Evolutionary conservation across 2,797 vertebrate species (phyloP), one percentile per base, ranked within the genome.

Genomic region (Gastrophryne carolinensis): DNA sequence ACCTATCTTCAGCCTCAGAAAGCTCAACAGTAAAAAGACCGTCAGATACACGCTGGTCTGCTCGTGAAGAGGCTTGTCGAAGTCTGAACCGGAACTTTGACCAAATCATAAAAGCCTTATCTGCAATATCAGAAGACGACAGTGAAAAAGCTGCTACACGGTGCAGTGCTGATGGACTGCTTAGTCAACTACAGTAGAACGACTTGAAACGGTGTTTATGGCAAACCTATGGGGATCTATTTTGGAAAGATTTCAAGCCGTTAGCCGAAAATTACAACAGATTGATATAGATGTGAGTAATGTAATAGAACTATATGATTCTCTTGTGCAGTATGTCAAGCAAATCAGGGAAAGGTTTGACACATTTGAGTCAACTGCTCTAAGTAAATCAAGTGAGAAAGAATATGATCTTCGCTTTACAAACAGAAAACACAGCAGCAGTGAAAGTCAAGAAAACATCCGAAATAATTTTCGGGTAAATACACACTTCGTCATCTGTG

Each of bases 11-110:
- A 11, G n/a, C 10, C 13, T 29, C 64, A 19, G 39, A 0, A 8
- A 49, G 3, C 12, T 1, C 3, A 56, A 12, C 30, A 12, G 17
- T 58, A 8, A 71, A 71, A 37, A 60, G 37, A 12, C 32, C 58
- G 44, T 71, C 67, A n/a, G 26, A 69, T 5, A 69, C 34, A 27
- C 21, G 23, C 17, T 39, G 50, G 34, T 68, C 65, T 34, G 32
- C 29, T 1, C 23, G 70, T 19, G 30, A n/a, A n/a, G n/a, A n/a
- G 47, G 44, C 41, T 23, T 69, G 52, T 9, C 17, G 32, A 6
- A 37, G 47, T 35, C 12, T 54, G 15, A 60, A 60, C 11, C 27
- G 1, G 30, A 35, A 37, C 7, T 63, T 21, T 24, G 3, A 8
- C n/a, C 21, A 53, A 13, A 2, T 53, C 11, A 5, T 17, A 4